Conservation (phyloP, 2,888 invertebrate genomes). For the Aleiodes leptofemur region DNA sequence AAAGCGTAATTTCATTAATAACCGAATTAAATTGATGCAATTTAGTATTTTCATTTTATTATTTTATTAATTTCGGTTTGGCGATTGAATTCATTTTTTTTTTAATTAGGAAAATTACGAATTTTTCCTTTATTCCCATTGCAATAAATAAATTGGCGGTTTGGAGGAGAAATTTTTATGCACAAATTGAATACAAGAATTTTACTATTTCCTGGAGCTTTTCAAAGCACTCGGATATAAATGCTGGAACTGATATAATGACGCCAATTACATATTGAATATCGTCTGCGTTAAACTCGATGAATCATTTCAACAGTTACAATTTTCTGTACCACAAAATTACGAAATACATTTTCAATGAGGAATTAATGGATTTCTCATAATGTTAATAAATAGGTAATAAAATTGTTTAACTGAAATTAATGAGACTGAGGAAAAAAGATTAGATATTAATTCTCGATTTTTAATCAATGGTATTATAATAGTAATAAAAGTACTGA, state of each 20-base stretch:
- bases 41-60: neutral
- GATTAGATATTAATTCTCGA: too few relatives aligned
- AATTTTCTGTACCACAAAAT: conserved; percentile 11
- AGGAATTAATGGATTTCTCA: neutral
- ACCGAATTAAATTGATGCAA: too few relatives aligned
- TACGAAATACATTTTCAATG: neutral
- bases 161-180: neutral
- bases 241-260: conserved; percentile 26
- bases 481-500: too few relatives aligned
- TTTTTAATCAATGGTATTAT: too few relatives aligned
- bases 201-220: neutral
- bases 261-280: conserved; percentile 26
- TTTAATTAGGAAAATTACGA: neutral
- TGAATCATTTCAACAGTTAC: conserved; percentile 11
- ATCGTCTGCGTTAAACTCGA: conserved; percentile 3
- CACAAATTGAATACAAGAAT: conserved; percentile 2
- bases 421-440: too few relatives aligned
- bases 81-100: neutral
- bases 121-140: too few relatives aligned
- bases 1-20: too few relatives aligned
- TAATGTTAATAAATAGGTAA: too few relatives aligned
- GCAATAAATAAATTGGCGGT: neutral
- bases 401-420: too few relatives aligned
- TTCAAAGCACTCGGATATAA: conserved; percentile 18
- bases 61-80: neutral